These are phyloP conservation scores for Mobula birostris DNA, from an alignment of 2,113 vertebrate species.

Conservation along the genomic window DNA sequence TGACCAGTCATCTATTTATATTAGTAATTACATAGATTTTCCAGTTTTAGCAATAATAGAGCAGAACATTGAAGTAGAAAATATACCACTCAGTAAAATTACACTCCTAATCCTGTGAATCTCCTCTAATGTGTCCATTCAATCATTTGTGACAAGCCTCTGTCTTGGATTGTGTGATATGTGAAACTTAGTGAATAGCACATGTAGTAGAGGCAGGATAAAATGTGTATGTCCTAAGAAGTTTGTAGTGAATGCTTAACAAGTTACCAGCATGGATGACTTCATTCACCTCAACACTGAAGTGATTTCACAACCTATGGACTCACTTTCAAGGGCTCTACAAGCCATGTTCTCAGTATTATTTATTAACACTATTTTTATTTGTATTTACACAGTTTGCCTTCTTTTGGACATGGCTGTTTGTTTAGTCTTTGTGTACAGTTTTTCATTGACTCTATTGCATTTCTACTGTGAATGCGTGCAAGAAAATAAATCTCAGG, in stretches of 20 bases:
- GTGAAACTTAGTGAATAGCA: neutral
- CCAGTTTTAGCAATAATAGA: neutral
- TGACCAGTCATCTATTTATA: neutral
- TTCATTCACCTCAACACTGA: too few species aligned
- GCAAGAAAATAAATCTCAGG: too few species aligned
- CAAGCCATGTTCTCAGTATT: too few species aligned
- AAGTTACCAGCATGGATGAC: too few species aligned
- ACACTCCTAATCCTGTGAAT: neutral
- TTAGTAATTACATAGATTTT: neutral
- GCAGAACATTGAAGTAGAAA: neutral
- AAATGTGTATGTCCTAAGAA: neutral
- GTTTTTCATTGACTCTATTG: too few species aligned
- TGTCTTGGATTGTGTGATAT: neutral
- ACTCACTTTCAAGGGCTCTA: too few species aligned
- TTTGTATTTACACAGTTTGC: too few species aligned
- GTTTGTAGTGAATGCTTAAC: neutral
- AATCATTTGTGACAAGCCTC: neutral
- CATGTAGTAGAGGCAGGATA: neutral
- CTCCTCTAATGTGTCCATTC: neutral
- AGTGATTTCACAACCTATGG: too few species aligned
- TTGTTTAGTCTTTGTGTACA: too few species aligned
- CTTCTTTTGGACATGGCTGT: too few species aligned
- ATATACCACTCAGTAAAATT: neutral
- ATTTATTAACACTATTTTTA: too few species aligned
- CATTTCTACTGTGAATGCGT: too few species aligned